Evolutionary conservation across 2,113 vertebrate species (phyloP).

Genomic region (Forbesichthys agassizii): DNA sequence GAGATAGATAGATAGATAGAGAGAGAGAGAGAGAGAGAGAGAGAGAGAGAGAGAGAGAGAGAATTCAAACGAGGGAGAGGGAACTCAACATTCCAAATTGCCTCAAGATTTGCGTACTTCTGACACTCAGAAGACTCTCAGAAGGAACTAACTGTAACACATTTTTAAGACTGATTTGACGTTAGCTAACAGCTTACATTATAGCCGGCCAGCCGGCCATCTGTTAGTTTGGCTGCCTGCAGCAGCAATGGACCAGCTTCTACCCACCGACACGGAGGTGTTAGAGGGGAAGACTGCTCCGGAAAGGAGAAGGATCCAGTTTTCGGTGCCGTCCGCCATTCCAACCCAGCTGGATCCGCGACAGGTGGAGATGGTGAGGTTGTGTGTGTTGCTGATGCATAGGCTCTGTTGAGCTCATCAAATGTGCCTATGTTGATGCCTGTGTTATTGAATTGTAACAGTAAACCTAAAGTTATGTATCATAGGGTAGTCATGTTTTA

Average conservation of each 20-base stretch:
- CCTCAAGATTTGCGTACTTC: background rate
- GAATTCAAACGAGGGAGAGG: background rate
- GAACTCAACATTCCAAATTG: no score
- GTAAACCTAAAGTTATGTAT: no score
- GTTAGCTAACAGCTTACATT: no score
- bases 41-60: background rate
- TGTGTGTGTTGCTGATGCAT: background rate
- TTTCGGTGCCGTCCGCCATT: conserved; percentile 83
- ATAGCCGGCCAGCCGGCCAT: no score
- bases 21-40: no score
- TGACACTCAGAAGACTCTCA: conserved; percentile 1
- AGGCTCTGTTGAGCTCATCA: no score
- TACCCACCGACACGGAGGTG: conserved; percentile 47
- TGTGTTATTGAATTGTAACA: no score
- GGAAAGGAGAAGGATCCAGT: conserved; percentile 85
- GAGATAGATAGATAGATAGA: background rate
- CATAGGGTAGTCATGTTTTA: no score
- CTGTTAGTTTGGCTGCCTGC: conserved; percentile 14
- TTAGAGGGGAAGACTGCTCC: conserved; percentile 60
- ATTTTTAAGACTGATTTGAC: no score
- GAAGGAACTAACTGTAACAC: no score
- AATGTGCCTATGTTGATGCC: no score
- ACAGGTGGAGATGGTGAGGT: conserved; percentile 90
- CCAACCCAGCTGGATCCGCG: conserved; percentile 87
- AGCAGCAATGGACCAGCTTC: conserved; percentile 52